Base-by-base conservation (phyloP, 2,888 invertebrate genomes). In the Psylliodes chrysocephalus region DNA sequence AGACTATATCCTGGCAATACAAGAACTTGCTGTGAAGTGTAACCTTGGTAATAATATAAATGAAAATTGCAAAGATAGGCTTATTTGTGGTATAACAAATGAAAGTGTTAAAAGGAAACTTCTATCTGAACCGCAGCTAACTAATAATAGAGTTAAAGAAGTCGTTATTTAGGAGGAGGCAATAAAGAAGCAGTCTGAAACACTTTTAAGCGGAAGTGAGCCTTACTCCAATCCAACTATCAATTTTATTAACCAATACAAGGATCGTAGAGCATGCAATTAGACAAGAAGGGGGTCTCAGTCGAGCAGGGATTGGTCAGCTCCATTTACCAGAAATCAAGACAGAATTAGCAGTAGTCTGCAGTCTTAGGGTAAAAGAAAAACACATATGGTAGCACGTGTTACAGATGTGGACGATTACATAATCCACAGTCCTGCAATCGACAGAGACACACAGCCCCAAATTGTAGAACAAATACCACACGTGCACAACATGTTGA, bases 91-190 rank as follows among this genome's bases (percentile, higher is more conserved):
- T n/a, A 15, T 55, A 6, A 55, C 22, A 6, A 55, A 42, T 42
- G 54, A 55, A 15, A 40, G n/a, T 19, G 19, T 55, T 1, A 17
- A 42, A 55, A 55, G 54, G 10, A 55, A 55, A 25, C 25, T 55
- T 2, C 22, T 55, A 17, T n/a, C 12, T 25, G 54, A 55, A 55
- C 10, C 40, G 5, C 40, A 55, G 7, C 8, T 55, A 42, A 55
- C 54, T 8, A 42, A 14, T 42, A 7, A 14, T 42, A 18, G 54
- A 40, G 42, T 42, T 12, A 55, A 55, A 18, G 54, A 42, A 22
- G 14, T 55, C 40, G 51, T 18, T 6, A 8, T 30, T 22, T 22
- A 42, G 42, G 42, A 42, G 19, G 54, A 55, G 42, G 54, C 54
- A n/a, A 55, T 55, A 2, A 55, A 40, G 10, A 28, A 14, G 12